Evolutionary conservation across 2,113 vertebrate genomes (phyloP).

Genomic region (Aix galericulata): DNA sequence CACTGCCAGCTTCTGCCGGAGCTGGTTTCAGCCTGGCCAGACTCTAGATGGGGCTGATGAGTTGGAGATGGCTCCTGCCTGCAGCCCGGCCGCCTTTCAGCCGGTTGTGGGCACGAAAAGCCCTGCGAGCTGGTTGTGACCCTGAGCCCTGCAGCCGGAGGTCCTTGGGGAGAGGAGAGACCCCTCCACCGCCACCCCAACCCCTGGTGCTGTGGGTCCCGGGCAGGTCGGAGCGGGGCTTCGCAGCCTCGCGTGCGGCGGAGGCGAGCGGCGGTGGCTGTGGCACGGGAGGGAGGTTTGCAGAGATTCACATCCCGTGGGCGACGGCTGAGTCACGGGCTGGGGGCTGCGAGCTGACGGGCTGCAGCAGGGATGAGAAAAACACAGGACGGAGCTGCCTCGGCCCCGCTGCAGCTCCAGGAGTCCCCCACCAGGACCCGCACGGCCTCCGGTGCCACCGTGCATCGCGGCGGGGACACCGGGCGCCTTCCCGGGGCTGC

Average conservation of each 20-base stretch:
- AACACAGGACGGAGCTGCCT: neutral
- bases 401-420: neutral
- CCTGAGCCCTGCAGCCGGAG: neutral
- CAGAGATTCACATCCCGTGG: constrained; percentile 11
- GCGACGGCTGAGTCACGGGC: constrained; percentile 51
- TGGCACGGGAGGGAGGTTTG: neutral
- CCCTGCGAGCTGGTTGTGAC: neutral
- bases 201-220: neutral
- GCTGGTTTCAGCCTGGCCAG: neutral
- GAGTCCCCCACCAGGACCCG: neutral
- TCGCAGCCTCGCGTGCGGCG: neutral
- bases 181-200: no score
- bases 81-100: neutral
- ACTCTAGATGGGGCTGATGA: constrained; percentile 64
- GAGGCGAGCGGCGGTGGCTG: neutral
- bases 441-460: neutral
- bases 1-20: neutral
- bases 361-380: neutral
- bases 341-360: neutral
- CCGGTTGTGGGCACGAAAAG: neutral
- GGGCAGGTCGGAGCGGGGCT: neutral
- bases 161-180: neutral
- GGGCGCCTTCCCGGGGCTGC: neutral
- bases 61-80: neutral
- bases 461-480: neutral